Base-by-base conservation (phyloP, 2,113 vertebrate species). In the Caranx melampygus region DNA sequence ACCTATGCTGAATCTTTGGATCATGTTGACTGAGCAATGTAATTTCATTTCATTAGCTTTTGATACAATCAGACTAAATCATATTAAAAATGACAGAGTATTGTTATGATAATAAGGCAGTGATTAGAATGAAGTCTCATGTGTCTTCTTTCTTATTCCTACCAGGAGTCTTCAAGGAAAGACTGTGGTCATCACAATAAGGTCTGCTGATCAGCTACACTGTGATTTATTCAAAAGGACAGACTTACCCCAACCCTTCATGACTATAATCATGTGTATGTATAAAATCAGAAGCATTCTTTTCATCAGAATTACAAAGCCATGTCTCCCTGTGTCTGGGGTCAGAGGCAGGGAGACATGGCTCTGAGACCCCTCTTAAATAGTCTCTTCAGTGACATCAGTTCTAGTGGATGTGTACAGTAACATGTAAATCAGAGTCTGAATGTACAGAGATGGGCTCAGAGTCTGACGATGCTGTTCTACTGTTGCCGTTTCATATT, bases 161-260 rank as follows among this genome's bases (percentile, higher is more conserved):
- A 37, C 15, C 35, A 57, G 35, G 35, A 44, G 20, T 21, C 34
- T 54, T 68, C 10, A 35, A 52, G 45, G 18, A 68, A 68, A 68
- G 1, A 33, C 33, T 58, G 68, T 13, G 2, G 13, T 2, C 0
- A 57, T 49, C 6, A 40, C 42, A 66, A 45, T 58, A 26, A 16
- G 71, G 37, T 40, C 40, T 44, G 49, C 31, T 49, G 20, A 49
- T 45, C 9, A 59, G 42, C 8, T 52, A 52, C 57, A 42, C 1
- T 16, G 18, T 21, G 26, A 31, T 79, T 70, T 47, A 70, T 63
- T 78, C 66, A 62, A 66, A 45, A 60, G 12, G 58, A 69, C 3
- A 3, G 57, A 45, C 12, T 26, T 26, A 26, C 1, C 26, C 26
- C 26, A 26, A 26, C 26, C 26, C 26, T 26, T 26, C 26, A 26